Conservation (phyloP, 2,888 invertebrate genomes). For the Abrostola triplasia region DNA sequence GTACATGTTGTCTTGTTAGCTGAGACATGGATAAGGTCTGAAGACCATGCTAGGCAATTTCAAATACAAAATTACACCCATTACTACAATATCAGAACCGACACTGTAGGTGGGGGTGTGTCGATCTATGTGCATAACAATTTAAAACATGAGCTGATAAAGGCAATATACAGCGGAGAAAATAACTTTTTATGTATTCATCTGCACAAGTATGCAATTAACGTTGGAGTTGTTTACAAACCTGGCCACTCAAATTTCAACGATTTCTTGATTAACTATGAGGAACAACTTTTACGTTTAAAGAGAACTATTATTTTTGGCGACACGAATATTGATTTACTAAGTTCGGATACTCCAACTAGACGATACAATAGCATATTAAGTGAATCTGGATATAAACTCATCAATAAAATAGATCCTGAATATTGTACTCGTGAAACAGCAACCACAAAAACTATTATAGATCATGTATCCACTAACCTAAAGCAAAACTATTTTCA, state of each 20-base stretch:
- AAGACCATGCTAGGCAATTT: constrained; percentile 20
- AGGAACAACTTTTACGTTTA: not conserved
- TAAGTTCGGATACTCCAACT: not conserved
- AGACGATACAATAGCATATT: not conserved
- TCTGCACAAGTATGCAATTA: not conserved
- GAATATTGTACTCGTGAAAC: too few species aligned
- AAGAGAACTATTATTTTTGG: constrained; percentile 1
- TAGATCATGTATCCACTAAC: not conserved
- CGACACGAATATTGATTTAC: not conserved
- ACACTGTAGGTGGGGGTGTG: constrained; percentile 49
- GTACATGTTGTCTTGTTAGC: constrained; percentile 38
- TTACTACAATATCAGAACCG: constrained; percentile 45
- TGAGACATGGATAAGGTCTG: constrained; percentile 45
- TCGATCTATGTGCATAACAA: constrained; percentile 49
- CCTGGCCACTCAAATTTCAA: constrained; percentile 4
- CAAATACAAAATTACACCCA: constrained; percentile 42
- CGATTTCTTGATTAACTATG: not conserved
- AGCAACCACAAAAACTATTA: too few species aligned
- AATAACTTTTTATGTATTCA: constrained; percentile 51
- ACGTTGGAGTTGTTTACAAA: constrained; percentile 1
- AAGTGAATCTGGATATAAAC: not conserved
- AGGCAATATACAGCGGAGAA: constrained; percentile 33
- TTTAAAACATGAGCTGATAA: constrained; percentile 30
- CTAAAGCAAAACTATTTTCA: constrained; percentile 1
- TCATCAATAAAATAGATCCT: not conserved